phyloP scores from a whole-genome alignment of 2,113 vertebrate genomes.

The Piprites chloris region DNA sequence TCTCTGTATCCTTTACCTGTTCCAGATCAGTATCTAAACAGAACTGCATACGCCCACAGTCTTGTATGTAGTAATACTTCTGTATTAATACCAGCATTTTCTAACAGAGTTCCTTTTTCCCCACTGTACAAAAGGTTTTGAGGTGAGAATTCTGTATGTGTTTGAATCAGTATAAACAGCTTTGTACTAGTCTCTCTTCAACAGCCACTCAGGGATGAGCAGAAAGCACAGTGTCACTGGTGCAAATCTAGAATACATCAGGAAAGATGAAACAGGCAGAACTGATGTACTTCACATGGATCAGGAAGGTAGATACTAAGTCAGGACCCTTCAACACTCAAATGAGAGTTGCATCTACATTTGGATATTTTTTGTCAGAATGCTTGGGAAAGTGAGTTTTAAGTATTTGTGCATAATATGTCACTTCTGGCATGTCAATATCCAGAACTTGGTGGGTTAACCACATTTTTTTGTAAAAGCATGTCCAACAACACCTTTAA shows the following conservation, averaged over 20 bases:
- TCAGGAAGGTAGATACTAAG: background rate
- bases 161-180: background rate
- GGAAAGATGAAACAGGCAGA: background rate
- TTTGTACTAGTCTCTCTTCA: background rate
- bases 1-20: background rate
- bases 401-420: background rate
- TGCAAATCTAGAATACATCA: background rate
- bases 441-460: background rate
- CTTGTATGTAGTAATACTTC: background rate
- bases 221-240: background rate
- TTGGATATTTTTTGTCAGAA: background rate
- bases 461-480: background rate
- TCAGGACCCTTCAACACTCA: background rate
- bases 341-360: background rate
- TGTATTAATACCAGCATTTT: background rate
- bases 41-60: background rate
- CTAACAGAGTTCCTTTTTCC: background rate
- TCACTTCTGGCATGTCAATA: background rate
- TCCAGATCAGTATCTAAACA: background rate
- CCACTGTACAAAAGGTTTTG: background rate
- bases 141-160: background rate
- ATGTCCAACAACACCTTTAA: background rate
- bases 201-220: background rate
- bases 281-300: background rate
- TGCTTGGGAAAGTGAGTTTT: background rate